Base-by-base conservation (phyloP, 2,113 vertebrate species). In the Cottus gobio region DNA sequence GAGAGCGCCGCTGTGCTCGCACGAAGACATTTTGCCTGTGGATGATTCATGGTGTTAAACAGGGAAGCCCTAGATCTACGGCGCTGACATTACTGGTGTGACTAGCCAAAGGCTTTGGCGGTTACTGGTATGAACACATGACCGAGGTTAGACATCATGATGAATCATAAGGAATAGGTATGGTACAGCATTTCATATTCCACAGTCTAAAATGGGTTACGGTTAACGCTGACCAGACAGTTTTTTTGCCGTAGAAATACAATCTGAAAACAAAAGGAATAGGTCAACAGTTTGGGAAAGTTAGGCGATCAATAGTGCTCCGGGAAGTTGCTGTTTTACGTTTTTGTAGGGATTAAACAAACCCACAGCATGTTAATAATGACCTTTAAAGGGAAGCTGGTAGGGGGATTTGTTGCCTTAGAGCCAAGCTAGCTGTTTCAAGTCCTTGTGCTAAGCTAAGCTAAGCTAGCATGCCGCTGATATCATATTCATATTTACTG, bases 21-120 rank as follows among this genome's bases (percentile, higher is more conserved):
- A 22, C 36, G 42, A n/a, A 44, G 5, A 72, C 50, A 50, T 34
- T 12, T 44, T 6, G 52, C 16, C 50, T 65, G 56, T 11, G 42
- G 56, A 77, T 79, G 77, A 85, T 28, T 81, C 58, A 71, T 36
- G 37, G 30, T n/a, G 44, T 75, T 76, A 7, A 77, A 83, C 44
- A 54, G n/a, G 31, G 70, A 36, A 63, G 9, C 18, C 22, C 36
- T 31, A 3, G 18, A 57, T 80, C 58, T 16, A 50, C 42, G 36
- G n/a, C 48, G 76, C 71, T 20, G 54, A 26, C n/a, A 34, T 31
- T 56, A 57, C 22, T 36, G 39, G 26, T 57, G 68, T 0, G 2
- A 69, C 50, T 34, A 31, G 44, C 61, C 36, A 4, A 7, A 71
- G 68, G 66, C 58, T 73, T 39, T 6, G 54, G 39, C 39, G 54